Conservation (phyloP, 1,140 invertebrate genomes). For the Bombus haemorrhoidalis region DNA sequence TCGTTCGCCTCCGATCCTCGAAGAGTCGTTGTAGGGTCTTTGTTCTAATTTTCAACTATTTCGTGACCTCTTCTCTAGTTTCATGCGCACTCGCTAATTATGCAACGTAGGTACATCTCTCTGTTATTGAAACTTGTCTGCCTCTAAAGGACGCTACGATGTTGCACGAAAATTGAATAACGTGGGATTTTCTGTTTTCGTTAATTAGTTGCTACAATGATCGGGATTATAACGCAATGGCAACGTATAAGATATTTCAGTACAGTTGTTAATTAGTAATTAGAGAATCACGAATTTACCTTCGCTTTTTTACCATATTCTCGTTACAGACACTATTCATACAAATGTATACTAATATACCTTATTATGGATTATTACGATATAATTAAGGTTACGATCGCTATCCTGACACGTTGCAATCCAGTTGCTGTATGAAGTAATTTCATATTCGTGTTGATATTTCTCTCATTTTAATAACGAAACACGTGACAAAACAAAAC, state of each 20-base stretch:
- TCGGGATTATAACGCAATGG: neutral
- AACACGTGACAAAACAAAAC: neutral
- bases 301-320: too few species aligned
- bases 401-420: neutral
- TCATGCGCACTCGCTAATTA: slow-evolving; percentile 29
- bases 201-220: neutral
- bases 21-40: slow-evolving; percentile 2
- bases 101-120: neutral
- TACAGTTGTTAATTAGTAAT: neutral
- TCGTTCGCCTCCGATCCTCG: neutral
- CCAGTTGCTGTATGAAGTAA: too few species aligned
- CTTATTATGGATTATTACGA: neutral
- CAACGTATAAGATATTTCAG: too few species aligned
- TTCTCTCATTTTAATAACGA: neutral
- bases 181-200: neutral
- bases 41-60: slow-evolving; percentile 25
- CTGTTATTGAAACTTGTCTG: neutral
- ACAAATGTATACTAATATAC: neutral
- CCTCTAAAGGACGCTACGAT: neutral
- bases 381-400: neutral
- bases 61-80: neutral
- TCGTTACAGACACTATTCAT: neutral
- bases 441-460: neutral
- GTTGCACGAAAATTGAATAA: neutral
- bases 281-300: neutral